Base-by-base conservation (phyloP, 2,113 vertebrate genomes). In the Microtus richardsoni region DNA sequence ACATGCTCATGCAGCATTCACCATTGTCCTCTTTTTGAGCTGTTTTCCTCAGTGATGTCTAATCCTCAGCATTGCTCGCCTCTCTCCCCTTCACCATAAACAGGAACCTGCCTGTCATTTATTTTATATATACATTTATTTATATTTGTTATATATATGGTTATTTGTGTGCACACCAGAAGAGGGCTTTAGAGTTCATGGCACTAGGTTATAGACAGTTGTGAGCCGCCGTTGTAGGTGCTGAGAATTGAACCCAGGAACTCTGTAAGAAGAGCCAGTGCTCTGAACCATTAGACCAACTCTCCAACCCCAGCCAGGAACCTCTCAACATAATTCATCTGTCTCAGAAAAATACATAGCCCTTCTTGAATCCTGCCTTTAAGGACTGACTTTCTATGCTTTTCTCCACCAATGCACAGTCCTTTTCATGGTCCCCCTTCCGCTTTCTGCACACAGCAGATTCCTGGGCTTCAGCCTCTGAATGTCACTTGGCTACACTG, bases 1-100 rank as follows among this genome's bases (percentile, higher is more conserved):
- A 5, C n/a, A 8, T 11, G 11, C 11, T n/a, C 36, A 16, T 9
- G 4, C 17, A 0, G 1, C 36, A 10, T 5, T 41, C 49, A 26
- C 7, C 0, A 5, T 6, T 28, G 19, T 28, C 4, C 8, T 47
- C 8, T 17, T 12, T 36, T 62, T 73, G 14, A 19, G 6, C 5
- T 33, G 41, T 66, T 22, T 58, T 21, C 52, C 47, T 41, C 6
- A 5, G 26, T 66, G 14, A 2, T 8, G 5, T 17, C 82, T 64
- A 9, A 60, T 30, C 13, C 39, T n/a, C 80, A 41, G 21, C 58
- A 4, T 41, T 13, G n/a, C 60, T 66, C n/a, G 10, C 1, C 6
- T 0, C 19, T 47, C 68, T 73, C 66, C 11, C 36, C 4, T 3
- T 14, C 58, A 10, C 52, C n/a, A 44, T 19, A 26, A 16, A 7